phyloP scores from a whole-genome alignment of 2,113 vertebrate species.

The Megatriorchis doriae region DNA sequence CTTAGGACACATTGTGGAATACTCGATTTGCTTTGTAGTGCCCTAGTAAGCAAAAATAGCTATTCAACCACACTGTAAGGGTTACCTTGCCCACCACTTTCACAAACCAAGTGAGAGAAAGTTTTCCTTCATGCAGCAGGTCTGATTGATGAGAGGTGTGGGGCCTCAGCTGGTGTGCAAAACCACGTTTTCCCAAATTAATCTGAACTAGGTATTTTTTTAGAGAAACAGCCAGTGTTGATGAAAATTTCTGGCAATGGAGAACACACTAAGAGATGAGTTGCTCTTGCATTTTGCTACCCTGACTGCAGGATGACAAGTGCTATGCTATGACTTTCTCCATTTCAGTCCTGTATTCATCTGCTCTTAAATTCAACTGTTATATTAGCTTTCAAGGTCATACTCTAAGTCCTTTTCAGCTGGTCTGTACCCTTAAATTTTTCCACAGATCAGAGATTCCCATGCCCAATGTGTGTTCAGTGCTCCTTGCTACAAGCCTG shows the following conservation, averaged over 20 bases:
- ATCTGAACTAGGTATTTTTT: neutral
- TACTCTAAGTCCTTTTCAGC: neutral
- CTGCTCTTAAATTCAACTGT: neutral
- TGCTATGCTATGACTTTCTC: neutral
- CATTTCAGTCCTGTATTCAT: neutral
- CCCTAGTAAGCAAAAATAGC: neutral
- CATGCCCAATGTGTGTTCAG: neutral
- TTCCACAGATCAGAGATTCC: neutral
- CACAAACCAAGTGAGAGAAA: neutral
- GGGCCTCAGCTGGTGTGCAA: neutral
- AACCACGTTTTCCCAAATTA: neutral
- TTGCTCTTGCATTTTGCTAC: accelerated
- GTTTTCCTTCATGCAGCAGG: neutral
- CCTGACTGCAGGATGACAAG: neutral
- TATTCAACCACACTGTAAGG: neutral
- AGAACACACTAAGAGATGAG: neutral
- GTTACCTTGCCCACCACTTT: neutral
- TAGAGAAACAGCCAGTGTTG: neutral
- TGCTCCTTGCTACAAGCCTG: neutral
- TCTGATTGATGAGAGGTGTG: neutral
- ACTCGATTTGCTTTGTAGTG: neutral
- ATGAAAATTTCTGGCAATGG: neutral
- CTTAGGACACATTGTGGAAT: neutral
- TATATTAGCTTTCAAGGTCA: neutral
- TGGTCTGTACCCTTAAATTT: neutral